Conservation (phyloP, 2,113 vertebrate species). For the Tachycineta bicolor region DNA sequence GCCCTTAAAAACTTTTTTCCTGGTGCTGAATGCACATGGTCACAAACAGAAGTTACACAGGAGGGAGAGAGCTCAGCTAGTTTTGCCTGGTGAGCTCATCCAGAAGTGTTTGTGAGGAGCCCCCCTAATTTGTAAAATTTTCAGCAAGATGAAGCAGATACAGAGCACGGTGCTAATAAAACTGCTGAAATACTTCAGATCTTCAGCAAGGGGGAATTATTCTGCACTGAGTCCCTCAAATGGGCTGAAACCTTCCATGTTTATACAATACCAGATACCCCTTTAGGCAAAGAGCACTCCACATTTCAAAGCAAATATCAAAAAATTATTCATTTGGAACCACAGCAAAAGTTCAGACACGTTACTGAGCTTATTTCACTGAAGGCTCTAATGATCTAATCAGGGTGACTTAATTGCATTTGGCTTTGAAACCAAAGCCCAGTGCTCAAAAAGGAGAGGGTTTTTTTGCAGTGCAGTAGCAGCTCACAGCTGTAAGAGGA, state of each 20-base stretch:
- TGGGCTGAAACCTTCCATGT: constrained; percentile 36
- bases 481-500: neutral
- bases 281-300: constrained; percentile 28
- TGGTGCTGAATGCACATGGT: neutral
- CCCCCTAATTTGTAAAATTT: neutral
- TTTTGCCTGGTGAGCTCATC: neutral
- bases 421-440: constrained; percentile 39
- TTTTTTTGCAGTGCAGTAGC: constrained; percentile 10
- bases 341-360: constrained; percentile 49
- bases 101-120: neutral
- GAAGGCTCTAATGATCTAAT: constrained; percentile 59
- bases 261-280: constrained; percentile 51
- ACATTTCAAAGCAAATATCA: constrained; percentile 66
- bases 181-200: neutral
- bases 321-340: constrained; percentile 61
- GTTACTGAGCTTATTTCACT: constrained; percentile 47
- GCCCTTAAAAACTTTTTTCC: neutral
- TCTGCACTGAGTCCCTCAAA: constrained; percentile 12
- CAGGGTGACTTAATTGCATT: constrained; percentile 37
- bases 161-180: neutral
- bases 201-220: neutral
- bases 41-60: neutral
- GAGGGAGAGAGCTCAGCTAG: neutral
- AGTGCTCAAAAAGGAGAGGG: neutral
- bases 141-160: neutral